These are phyloP conservation scores for Picathartes gymnocephalus DNA, from an alignment of 2,113 vertebrate species.

Conservation along the genomic window DNA sequence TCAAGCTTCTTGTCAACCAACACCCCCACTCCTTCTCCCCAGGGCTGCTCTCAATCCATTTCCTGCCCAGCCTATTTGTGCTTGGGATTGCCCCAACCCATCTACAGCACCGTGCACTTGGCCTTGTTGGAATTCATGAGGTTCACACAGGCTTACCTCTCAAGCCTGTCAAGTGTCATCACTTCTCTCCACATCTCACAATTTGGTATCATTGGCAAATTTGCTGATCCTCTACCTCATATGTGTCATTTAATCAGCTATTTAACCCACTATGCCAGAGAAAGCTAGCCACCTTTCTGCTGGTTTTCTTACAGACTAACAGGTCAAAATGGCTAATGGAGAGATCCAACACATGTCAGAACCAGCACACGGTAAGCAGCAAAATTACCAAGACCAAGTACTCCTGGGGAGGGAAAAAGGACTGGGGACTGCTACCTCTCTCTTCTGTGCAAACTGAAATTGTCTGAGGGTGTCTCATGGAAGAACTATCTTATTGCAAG, in stretches of 20 bases:
- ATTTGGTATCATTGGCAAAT: background rate
- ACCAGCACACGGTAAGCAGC: background rate
- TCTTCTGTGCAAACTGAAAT: background rate
- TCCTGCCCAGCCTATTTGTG: background rate
- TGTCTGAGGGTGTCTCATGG: background rate
- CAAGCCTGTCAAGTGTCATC: background rate
- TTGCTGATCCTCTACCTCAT: background rate
- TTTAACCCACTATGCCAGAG: background rate
- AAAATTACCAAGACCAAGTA: background rate
- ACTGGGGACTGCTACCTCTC: background rate
- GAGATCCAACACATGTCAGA: background rate
- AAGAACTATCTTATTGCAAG: background rate
- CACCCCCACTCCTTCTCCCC: background rate
- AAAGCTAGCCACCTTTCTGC: background rate
- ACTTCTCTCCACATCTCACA: background rate
- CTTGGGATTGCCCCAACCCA: background rate
- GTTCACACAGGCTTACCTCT: background rate
- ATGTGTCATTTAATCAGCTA: background rate
- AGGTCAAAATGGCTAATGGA: background rate
- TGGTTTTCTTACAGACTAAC: background rate
- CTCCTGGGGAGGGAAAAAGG: background rate
- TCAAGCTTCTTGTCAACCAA: background rate
- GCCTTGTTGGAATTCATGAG: background rate
- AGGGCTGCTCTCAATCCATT: background rate
- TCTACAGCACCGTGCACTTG: background rate